These are phyloP conservation scores for Chauna torquata DNA, from an alignment of 2,113 vertebrate genomes.

Conservation along the genomic window DNA sequence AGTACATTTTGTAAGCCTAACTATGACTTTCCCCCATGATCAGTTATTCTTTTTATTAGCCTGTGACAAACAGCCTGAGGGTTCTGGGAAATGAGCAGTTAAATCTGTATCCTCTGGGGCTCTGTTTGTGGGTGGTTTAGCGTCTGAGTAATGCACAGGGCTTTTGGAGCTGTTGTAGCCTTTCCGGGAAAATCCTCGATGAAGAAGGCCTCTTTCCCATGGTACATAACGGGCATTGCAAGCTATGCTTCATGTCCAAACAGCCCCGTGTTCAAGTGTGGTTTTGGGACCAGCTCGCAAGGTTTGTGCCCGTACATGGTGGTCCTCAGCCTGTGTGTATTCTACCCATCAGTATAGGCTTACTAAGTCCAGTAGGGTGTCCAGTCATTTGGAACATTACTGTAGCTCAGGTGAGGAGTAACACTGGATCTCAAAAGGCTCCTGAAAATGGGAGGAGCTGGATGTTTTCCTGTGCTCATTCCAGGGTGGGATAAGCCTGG, in stretches of 20 bases:
- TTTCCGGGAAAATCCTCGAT: not conserved
- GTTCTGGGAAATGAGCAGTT: slow-evolving; percentile 21
- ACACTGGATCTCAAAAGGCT: accelerated
- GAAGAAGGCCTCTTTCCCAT: not conserved
- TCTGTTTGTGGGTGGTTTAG: not conserved
- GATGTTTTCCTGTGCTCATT: not conserved
- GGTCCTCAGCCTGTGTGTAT: not conserved
- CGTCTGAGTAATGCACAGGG: not conserved
- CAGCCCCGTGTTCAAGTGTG: accelerated
- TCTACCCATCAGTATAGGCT: not conserved
- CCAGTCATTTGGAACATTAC: not conserved
- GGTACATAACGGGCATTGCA: accelerated
- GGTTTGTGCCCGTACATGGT: not conserved
- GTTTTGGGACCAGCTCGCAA: not conserved
- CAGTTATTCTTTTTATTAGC: slow-evolving; percentile 26
- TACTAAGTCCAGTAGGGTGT: not conserved
- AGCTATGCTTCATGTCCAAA: not conserved
- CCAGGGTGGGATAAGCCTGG: not conserved
- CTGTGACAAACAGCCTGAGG: not conserved
- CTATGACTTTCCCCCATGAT: not conserved
- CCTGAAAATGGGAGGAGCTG: not conserved
- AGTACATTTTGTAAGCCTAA: not conserved
- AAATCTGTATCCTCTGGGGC: not conserved
- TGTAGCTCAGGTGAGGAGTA: not conserved
- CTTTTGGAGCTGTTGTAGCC: not conserved